Percentiles rank a stretch among this genome's conserved stretches.
Evolutionary conservation across 2,113 vertebrate species (phyloP).

Genomic region (Cardinalis cardinalis): DNA sequence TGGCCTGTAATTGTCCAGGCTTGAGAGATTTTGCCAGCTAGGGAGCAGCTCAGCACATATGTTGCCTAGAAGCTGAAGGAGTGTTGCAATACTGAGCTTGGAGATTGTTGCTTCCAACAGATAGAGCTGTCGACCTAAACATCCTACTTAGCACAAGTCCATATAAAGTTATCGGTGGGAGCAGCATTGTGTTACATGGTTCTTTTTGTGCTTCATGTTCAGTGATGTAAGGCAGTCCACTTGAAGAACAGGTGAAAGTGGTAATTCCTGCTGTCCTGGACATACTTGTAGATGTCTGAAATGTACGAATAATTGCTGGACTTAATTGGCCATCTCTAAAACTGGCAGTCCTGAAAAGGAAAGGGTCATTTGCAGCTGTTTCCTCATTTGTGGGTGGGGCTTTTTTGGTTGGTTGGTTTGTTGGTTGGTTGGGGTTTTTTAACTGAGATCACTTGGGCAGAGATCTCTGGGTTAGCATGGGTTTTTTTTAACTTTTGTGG

Average conservation of each 20-base stretch:
- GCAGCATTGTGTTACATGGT: background rate
- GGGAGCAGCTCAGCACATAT: background rate
- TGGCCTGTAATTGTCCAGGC: too few species aligned
- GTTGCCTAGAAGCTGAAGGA: background rate
- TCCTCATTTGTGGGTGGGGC: background rate
- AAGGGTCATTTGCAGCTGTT: background rate
- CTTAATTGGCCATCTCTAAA: background rate
- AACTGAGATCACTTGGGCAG: background rate
- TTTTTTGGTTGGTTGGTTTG: background rate
- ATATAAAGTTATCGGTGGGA: background rate
- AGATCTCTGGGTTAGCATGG: background rate
- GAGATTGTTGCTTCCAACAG: background rate
- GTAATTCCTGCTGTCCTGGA: background rate
- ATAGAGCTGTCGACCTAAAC: rapidly evolving
- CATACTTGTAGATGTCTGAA: background rate
- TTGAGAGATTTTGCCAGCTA: background rate
- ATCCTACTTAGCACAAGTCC: background rate
- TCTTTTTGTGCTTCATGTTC: rapidly evolving
- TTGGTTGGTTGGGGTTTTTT: background rate
- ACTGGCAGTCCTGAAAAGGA: background rate
- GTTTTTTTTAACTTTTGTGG: background rate
- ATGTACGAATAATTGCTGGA: background rate
- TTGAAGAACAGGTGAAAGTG: background rate
- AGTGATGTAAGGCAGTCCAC: rapidly evolving
- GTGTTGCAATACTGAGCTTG: rapidly evolving